Percentiles rank a stretch among this genome's conserved stretches.
Conservation (phyloP, 2,113 vertebrate genomes). For the Micromys minutus region DNA sequence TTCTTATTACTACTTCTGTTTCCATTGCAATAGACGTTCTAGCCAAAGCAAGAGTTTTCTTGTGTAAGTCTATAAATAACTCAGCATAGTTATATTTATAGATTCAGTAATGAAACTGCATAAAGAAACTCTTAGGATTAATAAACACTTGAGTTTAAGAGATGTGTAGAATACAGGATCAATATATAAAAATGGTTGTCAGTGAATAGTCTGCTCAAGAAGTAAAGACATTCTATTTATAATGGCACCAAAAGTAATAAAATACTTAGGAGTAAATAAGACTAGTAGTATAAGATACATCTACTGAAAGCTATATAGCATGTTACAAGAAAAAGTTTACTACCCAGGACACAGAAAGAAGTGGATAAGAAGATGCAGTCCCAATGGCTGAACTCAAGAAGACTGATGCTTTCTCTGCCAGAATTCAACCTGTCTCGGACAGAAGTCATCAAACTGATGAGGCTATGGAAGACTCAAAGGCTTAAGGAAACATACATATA, state of each 20-base stretch:
- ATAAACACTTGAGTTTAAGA: neutral
- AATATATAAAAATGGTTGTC: neutral
- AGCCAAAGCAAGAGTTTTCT: neutral
- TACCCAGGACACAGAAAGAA: neutral
- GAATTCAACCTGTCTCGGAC: neutral
- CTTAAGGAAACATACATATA: neutral
- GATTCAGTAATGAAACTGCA: neutral
- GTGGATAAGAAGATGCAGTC: neutral
- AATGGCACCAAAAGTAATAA: neutral
- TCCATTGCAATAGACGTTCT: neutral
- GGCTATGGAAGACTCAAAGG: neutral
- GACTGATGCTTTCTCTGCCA: neutral
- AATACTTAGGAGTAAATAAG: neutral
- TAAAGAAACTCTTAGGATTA: neutral
- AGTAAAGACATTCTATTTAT: neutral
- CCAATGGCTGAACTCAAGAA: neutral
- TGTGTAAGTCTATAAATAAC: neutral
- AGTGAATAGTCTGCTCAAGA: neutral
- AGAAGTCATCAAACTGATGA: neutral
- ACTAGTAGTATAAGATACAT: neutral
- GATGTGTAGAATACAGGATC: neutral
- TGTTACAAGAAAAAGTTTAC: neutral
- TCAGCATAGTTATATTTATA: neutral
- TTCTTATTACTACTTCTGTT: neutral
- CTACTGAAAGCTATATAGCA: neutral